These are phyloP conservation scores for Petrocephalus microphthalmus DNA, from an alignment of 2,113 vertebrate genomes.

Conservation along the genomic window DNA sequence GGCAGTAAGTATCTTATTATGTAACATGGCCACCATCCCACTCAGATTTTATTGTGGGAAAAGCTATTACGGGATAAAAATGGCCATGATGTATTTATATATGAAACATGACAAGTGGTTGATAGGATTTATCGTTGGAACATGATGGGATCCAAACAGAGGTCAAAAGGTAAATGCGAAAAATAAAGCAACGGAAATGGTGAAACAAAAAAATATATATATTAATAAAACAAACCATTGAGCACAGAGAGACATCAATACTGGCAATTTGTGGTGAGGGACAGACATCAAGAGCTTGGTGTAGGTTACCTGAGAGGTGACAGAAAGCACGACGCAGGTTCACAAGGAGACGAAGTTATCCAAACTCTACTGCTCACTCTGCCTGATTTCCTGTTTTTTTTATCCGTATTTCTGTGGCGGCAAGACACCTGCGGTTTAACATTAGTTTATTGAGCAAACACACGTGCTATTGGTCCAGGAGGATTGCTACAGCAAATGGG, in stretches of 20 bases:
- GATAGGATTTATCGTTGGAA: neutral
- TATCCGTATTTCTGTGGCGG: neutral
- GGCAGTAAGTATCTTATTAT: neutral
- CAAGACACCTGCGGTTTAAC: neutral
- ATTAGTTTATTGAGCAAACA: neutral
- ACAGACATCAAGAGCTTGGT: neutral
- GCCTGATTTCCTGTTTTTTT: neutral
- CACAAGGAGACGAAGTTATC: neutral
- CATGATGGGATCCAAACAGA: neutral
- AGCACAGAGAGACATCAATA: neutral
- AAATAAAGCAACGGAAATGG: neutral
- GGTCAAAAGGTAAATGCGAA: neutral
- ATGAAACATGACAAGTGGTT: neutral
- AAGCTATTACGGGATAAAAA: neutral
- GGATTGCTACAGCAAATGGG: neutral
- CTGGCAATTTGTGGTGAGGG: neutral
- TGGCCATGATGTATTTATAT: neutral
- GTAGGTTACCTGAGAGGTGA: neutral
- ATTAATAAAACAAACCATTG: neutral
- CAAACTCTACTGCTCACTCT: neutral
- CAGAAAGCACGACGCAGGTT: neutral
- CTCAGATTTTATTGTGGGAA: neutral
- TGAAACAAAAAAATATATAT: neutral
- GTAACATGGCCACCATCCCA: neutral
- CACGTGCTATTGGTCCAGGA: neutral